A percentile compares a stretch with the other conserved stretches of the same genome.
phyloP scores from a whole-genome alignment of 1,140 invertebrate species.

The Paraescarpia echinospica region DNA sequence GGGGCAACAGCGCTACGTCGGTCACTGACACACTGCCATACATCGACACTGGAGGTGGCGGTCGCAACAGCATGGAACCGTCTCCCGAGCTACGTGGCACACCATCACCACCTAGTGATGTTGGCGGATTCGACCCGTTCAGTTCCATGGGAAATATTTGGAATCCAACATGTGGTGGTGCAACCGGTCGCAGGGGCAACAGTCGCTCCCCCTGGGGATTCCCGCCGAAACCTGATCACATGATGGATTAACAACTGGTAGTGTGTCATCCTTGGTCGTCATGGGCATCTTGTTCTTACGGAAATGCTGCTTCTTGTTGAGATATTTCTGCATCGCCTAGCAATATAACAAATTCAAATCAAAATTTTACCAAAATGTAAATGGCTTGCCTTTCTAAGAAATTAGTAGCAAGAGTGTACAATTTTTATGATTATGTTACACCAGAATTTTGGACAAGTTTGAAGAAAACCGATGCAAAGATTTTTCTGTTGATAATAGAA shows the following conservation, averaged over 20 bases:
- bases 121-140: conserved; percentile 30
- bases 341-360: neutral
- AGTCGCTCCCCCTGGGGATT: conserved; percentile 2
- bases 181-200: neutral
- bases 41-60: neutral
- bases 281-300: neutral
- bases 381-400: neutral
- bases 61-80: conserved; percentile 14
- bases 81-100: neutral
- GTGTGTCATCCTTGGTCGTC: neutral
- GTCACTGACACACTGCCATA: conserved; percentile 11
- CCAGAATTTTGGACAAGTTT: neutral
- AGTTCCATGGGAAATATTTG: conserved; percentile 33
- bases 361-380: neutral
- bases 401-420: neutral
- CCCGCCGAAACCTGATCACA: neutral
- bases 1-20: neutral
- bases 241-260: neutral
- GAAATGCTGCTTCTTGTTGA: neutral
- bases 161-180: conserved; percentile 26
- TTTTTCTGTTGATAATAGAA: neutral
- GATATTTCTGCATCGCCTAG: neutral
- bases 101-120: conserved; percentile 6
- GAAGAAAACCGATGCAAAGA: neutral
- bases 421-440: neutral